Evolutionary conservation across 2,797 vertebrate species (phyloP).

Genomic region (Morus bassanus): DNA sequence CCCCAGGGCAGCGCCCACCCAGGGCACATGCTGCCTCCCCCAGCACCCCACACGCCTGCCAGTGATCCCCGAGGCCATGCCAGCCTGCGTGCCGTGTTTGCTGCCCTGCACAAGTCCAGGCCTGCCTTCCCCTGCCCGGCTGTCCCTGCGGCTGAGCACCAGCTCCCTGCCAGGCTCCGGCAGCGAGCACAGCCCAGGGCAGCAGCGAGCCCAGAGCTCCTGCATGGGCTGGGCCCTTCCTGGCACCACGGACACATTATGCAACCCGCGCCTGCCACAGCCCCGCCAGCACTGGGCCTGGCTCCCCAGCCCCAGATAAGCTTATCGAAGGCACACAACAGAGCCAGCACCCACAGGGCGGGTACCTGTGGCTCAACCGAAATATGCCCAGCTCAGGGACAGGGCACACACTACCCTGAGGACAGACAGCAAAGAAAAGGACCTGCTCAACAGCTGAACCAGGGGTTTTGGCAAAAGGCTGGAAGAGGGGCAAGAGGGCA

Average conservation of each 20-base stretch:
- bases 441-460: not conserved
- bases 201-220: not conserved
- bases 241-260: accelerated
- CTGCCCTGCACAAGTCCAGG: no score
- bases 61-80: accelerated
- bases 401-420: not conserved
- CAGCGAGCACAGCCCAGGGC: not conserved
- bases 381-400: not conserved
- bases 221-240: accelerated
- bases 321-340: accelerated
- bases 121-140: not conserved
- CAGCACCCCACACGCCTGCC: not conserved
- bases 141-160: not conserved
- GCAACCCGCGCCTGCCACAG: accelerated
- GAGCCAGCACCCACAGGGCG: not conserved
- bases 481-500: not conserved
- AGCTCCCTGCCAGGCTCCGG: not conserved
- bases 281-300: accelerated
- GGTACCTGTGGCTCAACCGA: accelerated
- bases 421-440: not conserved
- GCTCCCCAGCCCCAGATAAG: not conserved
- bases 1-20: not conserved
- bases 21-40: accelerated
- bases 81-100: accelerated
- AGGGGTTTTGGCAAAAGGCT: not conserved